A percentile compares a stretch with the other conserved stretches of the same genome.
Conservation (phyloP, 2,797 vertebrate genomes). For the Gorsachius magnificus region DNA sequence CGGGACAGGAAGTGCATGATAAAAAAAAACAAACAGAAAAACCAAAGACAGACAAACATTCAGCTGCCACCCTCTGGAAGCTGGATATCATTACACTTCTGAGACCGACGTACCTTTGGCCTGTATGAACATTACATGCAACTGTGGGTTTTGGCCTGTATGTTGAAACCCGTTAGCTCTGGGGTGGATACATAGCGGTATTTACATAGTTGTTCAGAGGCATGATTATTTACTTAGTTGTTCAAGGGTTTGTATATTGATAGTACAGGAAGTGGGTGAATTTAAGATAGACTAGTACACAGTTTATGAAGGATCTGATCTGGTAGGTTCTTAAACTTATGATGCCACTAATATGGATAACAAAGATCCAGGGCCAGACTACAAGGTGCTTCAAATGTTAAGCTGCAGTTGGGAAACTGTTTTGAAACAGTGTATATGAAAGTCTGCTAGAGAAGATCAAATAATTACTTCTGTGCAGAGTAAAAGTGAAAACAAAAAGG, state of each 20-base stretch:
- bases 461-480: not conserved
- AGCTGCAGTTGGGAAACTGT: not conserved
- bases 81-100: not conserved
- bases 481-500: not conserved
- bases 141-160: not conserved
- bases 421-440: not conserved
- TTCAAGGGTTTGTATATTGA: not conserved
- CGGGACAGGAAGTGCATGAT: not conserved
- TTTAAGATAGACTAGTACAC: not conserved
- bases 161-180: not conserved
- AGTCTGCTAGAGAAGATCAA: not conserved
- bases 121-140: rapidly evolving
- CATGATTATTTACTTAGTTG: not conserved
- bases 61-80: conserved; percentile 48
- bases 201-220: not conserved
- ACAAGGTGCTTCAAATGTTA: not conserved
- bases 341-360: not conserved
- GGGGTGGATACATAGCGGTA: too few relatives aligned
- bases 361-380: not conserved
- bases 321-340: not conserved
- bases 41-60: not conserved
- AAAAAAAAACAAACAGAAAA: not conserved
- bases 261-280: not conserved
- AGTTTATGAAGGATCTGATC: not conserved
- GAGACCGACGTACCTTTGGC: not conserved